Percentiles rank a stretch among this genome's conserved stretches.
Evolutionary conservation across 2,113 vertebrate genomes (phyloP).

Genomic region (Caranx ignobilis): DNA sequence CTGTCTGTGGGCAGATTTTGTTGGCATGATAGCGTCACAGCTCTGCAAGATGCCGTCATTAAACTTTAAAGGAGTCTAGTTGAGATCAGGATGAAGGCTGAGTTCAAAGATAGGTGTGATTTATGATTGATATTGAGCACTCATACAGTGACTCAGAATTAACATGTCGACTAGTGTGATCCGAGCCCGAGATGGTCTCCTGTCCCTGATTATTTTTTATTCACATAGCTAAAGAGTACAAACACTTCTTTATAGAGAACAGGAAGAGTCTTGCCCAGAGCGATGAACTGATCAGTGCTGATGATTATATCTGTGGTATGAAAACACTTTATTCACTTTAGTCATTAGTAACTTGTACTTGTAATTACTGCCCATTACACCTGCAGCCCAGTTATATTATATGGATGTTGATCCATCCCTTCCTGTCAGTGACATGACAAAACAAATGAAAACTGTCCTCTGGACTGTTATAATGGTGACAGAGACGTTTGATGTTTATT

Average conservation of each 20-base stretch:
- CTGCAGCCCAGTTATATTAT: slow-evolving; percentile 3
- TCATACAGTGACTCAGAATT: too few relatives aligned
- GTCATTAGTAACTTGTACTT: not conserved
- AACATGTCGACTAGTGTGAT: too few relatives aligned
- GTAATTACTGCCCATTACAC: slow-evolving; percentile 14
- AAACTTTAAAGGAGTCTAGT: too few relatives aligned
- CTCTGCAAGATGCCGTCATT: too few relatives aligned
- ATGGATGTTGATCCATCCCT: not conserved
- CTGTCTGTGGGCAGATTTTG: too few relatives aligned
- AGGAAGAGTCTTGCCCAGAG: not conserved
- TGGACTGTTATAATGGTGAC: not conserved
- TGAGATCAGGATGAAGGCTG: too few relatives aligned
- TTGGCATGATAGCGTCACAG: too few relatives aligned
- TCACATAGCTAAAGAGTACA: not conserved
- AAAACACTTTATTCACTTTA: not conserved
- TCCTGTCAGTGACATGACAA: slow-evolving; percentile 5
- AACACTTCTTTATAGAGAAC: not conserved
- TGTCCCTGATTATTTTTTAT: not conserved
- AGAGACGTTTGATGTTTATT: not conserved
- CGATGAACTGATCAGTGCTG: not conserved
- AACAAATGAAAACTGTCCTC: not conserved
- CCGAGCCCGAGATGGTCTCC: too few relatives aligned
- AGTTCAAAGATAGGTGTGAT: too few relatives aligned
- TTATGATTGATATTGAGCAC: too few relatives aligned
- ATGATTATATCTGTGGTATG: not conserved